Conservation (phyloP, 2,888 invertebrate species). For the Mimachlamys varia region DNA sequence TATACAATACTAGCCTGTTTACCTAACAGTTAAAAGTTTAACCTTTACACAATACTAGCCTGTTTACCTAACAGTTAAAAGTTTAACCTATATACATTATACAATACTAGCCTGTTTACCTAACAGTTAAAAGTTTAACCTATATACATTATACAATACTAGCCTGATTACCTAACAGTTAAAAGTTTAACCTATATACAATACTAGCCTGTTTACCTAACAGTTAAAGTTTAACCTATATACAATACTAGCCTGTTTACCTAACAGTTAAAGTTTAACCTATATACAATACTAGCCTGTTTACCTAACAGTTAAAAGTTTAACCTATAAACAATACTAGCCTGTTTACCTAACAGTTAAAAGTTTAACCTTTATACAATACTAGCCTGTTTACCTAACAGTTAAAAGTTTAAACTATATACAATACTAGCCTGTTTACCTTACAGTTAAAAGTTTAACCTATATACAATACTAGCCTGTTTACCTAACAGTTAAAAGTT, state of each 20-base stretch:
- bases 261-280: slow-evolving; percentile 38
- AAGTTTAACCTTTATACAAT: too few species aligned
- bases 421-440: not conserved
- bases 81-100: too few species aligned
- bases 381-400: not conserved
- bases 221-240: slow-evolving; percentile 29
- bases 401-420: too few species aligned
- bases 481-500: slow-evolving; percentile 38
- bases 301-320: slow-evolving; percentile 38
- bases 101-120: not conserved
- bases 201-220: not conserved
- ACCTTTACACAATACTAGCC: not conserved
- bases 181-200: too few species aligned
- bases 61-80: slow-evolving; percentile 32
- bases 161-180: slow-evolving; percentile 30
- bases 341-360: slow-evolving; percentile 32
- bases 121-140: slow-evolving; percentile 38
- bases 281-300: not conserved
- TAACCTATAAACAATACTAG: not conserved
- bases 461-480: not conserved
- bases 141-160: too few species aligned
- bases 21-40: slow-evolving; percentile 38
- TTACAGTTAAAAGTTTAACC: slow-evolving; percentile 38
- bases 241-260: not conserved
- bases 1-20: not conserved